Percentiles rank a stretch among this genome's conserved stretches.
Evolutionary conservation across 2,888 invertebrate genomes (phyloP).

Genomic region (Drosophila yooni): DNA sequence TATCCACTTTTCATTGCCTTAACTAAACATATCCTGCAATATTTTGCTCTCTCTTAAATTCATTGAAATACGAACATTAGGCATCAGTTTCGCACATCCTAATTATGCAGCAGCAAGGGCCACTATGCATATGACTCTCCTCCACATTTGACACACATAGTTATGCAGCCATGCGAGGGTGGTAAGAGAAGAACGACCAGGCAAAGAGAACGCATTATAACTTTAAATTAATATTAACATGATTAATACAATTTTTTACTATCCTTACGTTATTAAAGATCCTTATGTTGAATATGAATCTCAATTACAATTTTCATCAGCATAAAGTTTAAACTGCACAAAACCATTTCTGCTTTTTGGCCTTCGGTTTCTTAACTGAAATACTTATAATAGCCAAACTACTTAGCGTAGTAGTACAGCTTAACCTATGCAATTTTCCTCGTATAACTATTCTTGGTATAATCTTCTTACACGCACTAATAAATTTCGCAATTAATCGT

Average conservation of each 20-base stretch:
- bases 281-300: neutral
- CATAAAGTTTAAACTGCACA: neutral
- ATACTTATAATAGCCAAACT: neutral
- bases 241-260: too few species aligned
- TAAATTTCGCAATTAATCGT: too few species aligned
- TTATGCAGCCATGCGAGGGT: constrained; percentile 9
- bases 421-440: neutral
- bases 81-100: constrained; percentile 28
- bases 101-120: constrained; percentile 48
- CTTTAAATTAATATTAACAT: neutral
- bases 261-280: too few species aligned
- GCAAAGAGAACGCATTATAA: too few species aligned
- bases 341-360: neutral
- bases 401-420: too few species aligned
- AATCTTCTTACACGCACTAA: neutral
- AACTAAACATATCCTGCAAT: constrained; percentile 5
- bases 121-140: constrained; percentile 24
- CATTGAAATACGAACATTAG: constrained; percentile 26
- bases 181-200: neutral
- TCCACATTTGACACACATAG: neutral
- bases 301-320: neutral
- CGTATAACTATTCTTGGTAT: neutral
- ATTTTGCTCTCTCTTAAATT: constrained; percentile 24
- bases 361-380: neutral
- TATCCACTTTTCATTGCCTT: constrained; percentile 8